Percentiles rank a stretch among this genome's conserved stretches.
phyloP scores from a whole-genome alignment of 1,140 invertebrate genomes.

The Ptiloglossa arizonensis region DNA sequence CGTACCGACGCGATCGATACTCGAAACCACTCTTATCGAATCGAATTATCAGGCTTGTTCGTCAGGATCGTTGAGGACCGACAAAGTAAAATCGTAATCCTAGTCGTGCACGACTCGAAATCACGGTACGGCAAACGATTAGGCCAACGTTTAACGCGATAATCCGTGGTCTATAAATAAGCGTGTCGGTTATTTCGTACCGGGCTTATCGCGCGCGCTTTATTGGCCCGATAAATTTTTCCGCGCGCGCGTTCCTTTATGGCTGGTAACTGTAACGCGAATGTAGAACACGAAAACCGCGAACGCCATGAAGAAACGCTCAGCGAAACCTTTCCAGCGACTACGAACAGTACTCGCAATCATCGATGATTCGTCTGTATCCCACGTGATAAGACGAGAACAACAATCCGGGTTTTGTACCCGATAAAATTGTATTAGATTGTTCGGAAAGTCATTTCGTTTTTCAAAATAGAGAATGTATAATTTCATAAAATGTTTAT shows the following conservation, averaged over 20 bases:
- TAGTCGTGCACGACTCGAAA: not conserved
- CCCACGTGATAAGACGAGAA: no score
- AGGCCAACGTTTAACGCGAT: constrained; percentile 44
- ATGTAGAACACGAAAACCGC: constrained; percentile 34
- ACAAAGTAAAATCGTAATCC: not conserved
- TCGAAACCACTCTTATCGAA: no score
- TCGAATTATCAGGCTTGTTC: not conserved
- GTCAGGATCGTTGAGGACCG: not conserved
- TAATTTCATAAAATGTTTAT: no score
- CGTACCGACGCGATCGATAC: no score
- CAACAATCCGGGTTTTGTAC: no score
- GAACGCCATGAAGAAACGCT: constrained; percentile 4
- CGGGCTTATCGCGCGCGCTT: constrained; percentile 54
- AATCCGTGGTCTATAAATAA: constrained; percentile 60
- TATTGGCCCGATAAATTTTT: constrained; percentile 57
- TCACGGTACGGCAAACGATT: constrained; percentile 38
- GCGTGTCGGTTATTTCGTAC: constrained; percentile 51
- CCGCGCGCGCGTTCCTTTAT: constrained; percentile 36
- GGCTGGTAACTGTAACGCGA: constrained; percentile 19
- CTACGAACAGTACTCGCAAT: no score
- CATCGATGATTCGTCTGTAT: no score
- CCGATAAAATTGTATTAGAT: no score
- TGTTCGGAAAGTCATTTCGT: no score
- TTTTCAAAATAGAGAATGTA: no score
- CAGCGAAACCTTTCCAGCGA: not conserved